Base-by-base conservation (phyloP, 2,888 invertebrate species). In the Spicauda simplicius region DNA sequence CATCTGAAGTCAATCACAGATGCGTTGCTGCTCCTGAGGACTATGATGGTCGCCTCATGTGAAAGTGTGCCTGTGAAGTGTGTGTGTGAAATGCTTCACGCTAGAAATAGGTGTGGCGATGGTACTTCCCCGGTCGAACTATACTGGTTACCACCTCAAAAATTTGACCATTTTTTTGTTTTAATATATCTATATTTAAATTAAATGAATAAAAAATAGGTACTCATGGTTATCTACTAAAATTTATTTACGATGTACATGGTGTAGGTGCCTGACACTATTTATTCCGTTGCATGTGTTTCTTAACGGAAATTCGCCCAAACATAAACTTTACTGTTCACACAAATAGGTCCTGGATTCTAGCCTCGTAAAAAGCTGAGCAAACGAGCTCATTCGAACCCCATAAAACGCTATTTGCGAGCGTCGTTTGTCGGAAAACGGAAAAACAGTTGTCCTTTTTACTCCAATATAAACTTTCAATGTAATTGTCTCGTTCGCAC, bases 401-500 rank as follows among this genome's bases (percentile, higher is more conserved):
- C n/a, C 25, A 54, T 30, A 54, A 54, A 54, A 54, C n/a, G 54
- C 3, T 30, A 54, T 54, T 54, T 54, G 54, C 54, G 54, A 54
- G 25, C 25, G 25, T 25, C 14, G 14, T 54, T 54, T 54, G 25
- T 12, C 25, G n/a, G 4, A 11, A 25, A 12, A 54, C 25, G 20
- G 18, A 30, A 54, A 54, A 20, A 14, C 19, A 4, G 20, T 30
- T 6, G n/a, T 54, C 54, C 19, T 30, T 54, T 54, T 54, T 11
- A 0, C 11, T 54, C n/a, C 8, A n/a, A n/a, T n/a, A 30, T 10
- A 25, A 14, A 54, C 14, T 11, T 41, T 30, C 16, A 6, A 67
- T 69, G 48, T n/a, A 18, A 16, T 14, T 6, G 56, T 70, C 70
- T 37, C 50, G 41, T 10, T 71, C 70, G 30, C 56, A 58, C 73